A percentile compares a stretch with the other conserved stretches of the same genome.
Evolutionary conservation across 2,797 vertebrate species (phyloP).

Genomic region (Loris lydekkerianus): DNA sequence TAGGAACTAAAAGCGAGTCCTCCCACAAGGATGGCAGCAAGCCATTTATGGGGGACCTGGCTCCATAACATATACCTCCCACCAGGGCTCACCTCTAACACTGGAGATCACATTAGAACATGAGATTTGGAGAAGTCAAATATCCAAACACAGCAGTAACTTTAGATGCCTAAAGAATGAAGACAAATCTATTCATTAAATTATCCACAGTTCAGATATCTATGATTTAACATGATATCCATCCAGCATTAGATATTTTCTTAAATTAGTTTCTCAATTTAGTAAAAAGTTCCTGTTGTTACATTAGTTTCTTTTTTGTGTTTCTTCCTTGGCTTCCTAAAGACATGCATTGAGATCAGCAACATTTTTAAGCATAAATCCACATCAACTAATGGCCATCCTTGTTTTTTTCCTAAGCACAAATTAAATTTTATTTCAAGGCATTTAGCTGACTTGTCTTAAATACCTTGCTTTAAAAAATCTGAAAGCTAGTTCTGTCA

Average conservation of each 20-base stretch:
- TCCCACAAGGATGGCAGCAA: background rate
- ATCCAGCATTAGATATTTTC: background rate
- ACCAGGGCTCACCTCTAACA: background rate
- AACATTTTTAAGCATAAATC: background rate
- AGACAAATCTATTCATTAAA: background rate
- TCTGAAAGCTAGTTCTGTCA: background rate
- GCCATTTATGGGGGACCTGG: background rate
- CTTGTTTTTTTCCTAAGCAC: background rate
- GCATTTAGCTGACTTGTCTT: background rate
- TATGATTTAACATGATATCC: background rate
- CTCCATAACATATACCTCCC: background rate
- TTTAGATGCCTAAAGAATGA: background rate
- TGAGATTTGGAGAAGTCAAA: background rate
- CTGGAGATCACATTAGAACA: background rate
- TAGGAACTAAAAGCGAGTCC: background rate
- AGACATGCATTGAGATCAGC: background rate
- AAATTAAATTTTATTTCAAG: conserved; percentile 29
- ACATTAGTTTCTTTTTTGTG: background rate
- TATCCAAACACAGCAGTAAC: background rate
- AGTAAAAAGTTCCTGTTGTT: background rate
- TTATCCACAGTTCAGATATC: background rate
- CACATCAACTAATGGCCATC: background rate
- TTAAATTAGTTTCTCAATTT: conserved; percentile 2
- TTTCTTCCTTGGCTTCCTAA: background rate
- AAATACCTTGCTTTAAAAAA: background rate